Base-by-base conservation (phyloP, 2,888 invertebrate genomes). In the Dione vanillae region DNA sequence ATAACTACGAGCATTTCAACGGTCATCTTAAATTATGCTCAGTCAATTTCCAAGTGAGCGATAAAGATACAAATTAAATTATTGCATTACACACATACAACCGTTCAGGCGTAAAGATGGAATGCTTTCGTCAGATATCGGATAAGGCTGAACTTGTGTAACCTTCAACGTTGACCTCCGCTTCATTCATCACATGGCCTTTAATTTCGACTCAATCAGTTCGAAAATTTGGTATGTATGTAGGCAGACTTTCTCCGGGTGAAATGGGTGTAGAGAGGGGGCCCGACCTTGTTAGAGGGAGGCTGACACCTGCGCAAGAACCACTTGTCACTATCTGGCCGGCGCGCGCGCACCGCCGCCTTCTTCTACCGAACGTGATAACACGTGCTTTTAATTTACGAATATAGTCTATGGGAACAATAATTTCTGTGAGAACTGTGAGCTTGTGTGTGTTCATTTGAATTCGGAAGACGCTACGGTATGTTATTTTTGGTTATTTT, bases 191-290 rank as follows among this genome's bases (percentile, higher is more conserved):
- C 79, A 80, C 75, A 74, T 73, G 75, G 78, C 76, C 77, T 78
- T 79, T 80, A 79, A 80, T 80, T 78, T 86, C 85, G 82, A 84
- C 84, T 89, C 90, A 88, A 91, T 91, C 90, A 87, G 87, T 88
- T 90, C 87, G 89, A 85, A 91, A 88, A 92, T 92, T 92, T 91
- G 90, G 92, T 92, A 92, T 92, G 92, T 91, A 92, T 92, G 92
- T 92, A 92, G 92, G 92, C 86, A 90, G 90, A 92, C 92, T 92
- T 92, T 92, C 92, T 90, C 92, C 83, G 86, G 89, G 91, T 88
- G 91, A 91, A 91, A 91, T 86, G 88, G 82, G 77, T 78, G 78
- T 82, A 82, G 81, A 82, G 83, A 83, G 84, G 86, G 84, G 87
- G 86, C 86, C 82, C 87, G 85, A 91, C 92, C 92, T 91, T 92